Conservation (phyloP, 2,113 vertebrate species). For the Nothocercus nigrocapillus region DNA sequence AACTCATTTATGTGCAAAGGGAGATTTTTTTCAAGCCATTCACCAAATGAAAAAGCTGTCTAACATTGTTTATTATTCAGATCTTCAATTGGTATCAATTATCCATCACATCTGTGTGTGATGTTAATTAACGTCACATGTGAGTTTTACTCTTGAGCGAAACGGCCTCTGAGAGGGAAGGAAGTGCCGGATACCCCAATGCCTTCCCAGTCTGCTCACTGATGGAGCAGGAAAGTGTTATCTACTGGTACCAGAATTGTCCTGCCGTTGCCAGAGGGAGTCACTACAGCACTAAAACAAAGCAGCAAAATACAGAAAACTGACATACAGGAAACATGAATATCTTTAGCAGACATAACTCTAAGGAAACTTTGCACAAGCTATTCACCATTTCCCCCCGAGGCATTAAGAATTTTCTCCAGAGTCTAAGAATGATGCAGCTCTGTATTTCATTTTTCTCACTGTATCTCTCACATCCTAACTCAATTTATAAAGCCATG, state of each 20-base stretch:
- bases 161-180: background rate
- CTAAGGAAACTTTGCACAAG: background rate
- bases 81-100: background rate
- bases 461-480: background rate
- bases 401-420: background rate
- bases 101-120: background rate
- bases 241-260: background rate
- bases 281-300: constrained; percentile 23
- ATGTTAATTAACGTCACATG: background rate
- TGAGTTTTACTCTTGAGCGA: background rate
- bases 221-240: background rate
- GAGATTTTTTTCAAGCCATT: background rate
- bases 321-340: background rate
- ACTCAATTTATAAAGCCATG: background rate
- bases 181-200: background rate
- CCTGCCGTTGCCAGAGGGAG: constrained; percentile 59
- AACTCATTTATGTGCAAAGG: background rate
- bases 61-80: background rate
- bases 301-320: background rate
- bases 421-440: background rate
- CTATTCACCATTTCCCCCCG: accelerated
- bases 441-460: background rate
- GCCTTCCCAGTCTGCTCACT: background rate
- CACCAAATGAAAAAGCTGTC: background rate
- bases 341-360: background rate